Evolutionary conservation across 2,888 invertebrate species (phyloP), one percentile per base, ranked within the genome.

Genomic region (Ophion slaviceki): DNA sequence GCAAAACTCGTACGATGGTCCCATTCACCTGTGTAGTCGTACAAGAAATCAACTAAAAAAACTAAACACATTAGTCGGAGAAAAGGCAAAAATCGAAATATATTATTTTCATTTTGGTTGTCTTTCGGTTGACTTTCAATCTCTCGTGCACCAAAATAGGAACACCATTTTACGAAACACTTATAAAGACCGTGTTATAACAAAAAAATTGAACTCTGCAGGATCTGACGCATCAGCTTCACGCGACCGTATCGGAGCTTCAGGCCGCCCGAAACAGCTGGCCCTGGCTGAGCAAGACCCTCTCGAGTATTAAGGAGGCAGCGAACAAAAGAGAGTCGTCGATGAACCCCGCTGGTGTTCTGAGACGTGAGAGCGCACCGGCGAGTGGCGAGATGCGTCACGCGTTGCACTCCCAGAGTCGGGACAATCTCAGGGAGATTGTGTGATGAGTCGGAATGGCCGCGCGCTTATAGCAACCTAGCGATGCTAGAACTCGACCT

Each of bases 271-370:
- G 96, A 88, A 96, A 96, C 91, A 96, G 96, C 32, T 99, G 98
- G 96, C 97, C 99, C 40, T 99, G 99, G 99, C 95, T 99, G 78
- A 98, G 98, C 87, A 98, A 99, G 94, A 99, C 99, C 0, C 95
- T 99, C 93, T 96, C 95, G 90, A 96, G 96, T 53, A 96, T 96
- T 90, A 96, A 96, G 94, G 96, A 96, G 91, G 96, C 96, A 6
- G 95, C 96, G 14, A 96, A 96, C 90, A 96, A 96, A 88, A 93
- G 92, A 85, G 95, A 93, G 74, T 53, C 53, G 14, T 53, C 53
- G 53, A 89, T 94, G 88, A 87, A 89, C 76, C 85, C 94, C 0
- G 53, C 17, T 17, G 89, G 91, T 1, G 89, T 91, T 32, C 85
- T 93, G 75, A 93, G 95, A 88, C 93, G 95, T 8, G 95, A 95